Evolutionary conservation across 1,140 invertebrate genomes (phyloP).

Genomic region (Aphelenchoides avenae): DNA sequence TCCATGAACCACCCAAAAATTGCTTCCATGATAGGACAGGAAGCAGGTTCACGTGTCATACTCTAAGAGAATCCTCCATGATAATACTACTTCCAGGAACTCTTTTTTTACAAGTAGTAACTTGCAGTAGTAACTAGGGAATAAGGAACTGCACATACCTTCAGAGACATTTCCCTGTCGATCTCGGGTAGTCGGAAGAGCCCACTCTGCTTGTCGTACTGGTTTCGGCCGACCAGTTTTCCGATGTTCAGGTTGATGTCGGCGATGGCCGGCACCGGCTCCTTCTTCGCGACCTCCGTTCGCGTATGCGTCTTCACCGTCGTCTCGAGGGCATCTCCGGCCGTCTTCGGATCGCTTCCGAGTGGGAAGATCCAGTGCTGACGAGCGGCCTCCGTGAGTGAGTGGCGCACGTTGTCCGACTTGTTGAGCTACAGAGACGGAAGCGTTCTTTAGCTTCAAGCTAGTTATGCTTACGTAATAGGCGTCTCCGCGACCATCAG

Average conservation of each 20-base stretch:
- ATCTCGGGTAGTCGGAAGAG: conserved; percentile 36
- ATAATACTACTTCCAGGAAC: too few relatives aligned
- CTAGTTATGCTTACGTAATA: too few relatives aligned
- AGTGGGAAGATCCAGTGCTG: conserved; percentile 56
- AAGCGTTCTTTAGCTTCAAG: too few relatives aligned
- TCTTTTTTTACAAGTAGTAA: too few relatives aligned
- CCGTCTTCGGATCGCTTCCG: conserved; percentile 56
- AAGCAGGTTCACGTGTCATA: too few relatives aligned
- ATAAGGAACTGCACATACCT: too few relatives aligned
- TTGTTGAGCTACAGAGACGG: conserved; percentile 71
- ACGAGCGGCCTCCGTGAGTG: conserved; percentile 66
- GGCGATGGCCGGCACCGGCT: conserved; percentile 36
- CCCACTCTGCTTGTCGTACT: conserved; percentile 28
- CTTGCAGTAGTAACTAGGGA: too few relatives aligned
- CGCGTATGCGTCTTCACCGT: conserved; percentile 53
- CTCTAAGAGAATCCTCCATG: too few relatives aligned
- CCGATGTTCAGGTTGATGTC: conserved; percentile 33
- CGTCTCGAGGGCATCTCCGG: conserved; percentile 71
- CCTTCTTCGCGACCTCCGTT: conserved; percentile 32
- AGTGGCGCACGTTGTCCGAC: conserved; percentile 69
- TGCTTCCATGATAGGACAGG: too few relatives aligned
- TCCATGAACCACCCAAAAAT: too few relatives aligned
- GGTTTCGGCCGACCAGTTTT: conserved; percentile 20
- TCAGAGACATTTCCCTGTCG: conserved; percentile 43
- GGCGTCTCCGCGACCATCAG: too few relatives aligned